Conservation (phyloP, 2,797 vertebrate genomes). For the Syndactyla subalaris region DNA sequence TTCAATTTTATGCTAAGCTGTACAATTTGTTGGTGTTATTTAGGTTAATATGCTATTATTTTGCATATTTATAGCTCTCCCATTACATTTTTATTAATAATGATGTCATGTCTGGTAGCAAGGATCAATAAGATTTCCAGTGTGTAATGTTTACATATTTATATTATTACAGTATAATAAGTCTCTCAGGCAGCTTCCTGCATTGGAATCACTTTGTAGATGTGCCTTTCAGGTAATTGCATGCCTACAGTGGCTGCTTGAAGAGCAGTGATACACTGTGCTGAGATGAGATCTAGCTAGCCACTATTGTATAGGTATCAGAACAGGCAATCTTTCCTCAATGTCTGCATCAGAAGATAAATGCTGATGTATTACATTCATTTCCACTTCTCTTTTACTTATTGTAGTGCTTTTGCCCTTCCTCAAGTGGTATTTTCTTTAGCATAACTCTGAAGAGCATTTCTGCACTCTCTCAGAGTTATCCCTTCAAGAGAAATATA, state of each 20-base stretch:
- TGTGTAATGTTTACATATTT: conserved; percentile 60
- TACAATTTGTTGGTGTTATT: conserved; percentile 62
- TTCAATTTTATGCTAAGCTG: conserved; percentile 65
- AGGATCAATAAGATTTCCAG: conserved; percentile 39
- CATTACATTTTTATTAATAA: conserved; percentile 64
- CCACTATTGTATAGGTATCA: neutral
- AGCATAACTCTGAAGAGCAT: neutral
- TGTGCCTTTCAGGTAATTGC: conserved; percentile 49
- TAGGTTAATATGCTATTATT: conserved; percentile 58
- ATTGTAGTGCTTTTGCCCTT: neutral
- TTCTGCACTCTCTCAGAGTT: neutral
- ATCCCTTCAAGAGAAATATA: neutral
- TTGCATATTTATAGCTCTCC: conserved; percentile 45
- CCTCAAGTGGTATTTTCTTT: neutral
- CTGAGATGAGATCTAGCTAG: conserved; percentile 50
- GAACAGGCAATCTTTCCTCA: conserved; percentile 25
- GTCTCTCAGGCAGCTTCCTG: conserved; percentile 9
- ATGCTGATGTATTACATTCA: neutral
- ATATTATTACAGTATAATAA: conserved; percentile 48
- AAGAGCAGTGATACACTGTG: conserved; percentile 25
- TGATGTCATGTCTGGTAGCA: conserved; percentile 58
- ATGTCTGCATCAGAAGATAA: conserved; percentile 63
- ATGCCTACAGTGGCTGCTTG: neutral
- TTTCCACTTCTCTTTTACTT: neutral
- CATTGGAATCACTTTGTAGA: conserved; percentile 28